A percentile compares a stretch with the other conserved stretches of the same genome.
Conservation (phyloP, 2,113 vertebrate species). For the Hyperopisus bebe region DNA sequence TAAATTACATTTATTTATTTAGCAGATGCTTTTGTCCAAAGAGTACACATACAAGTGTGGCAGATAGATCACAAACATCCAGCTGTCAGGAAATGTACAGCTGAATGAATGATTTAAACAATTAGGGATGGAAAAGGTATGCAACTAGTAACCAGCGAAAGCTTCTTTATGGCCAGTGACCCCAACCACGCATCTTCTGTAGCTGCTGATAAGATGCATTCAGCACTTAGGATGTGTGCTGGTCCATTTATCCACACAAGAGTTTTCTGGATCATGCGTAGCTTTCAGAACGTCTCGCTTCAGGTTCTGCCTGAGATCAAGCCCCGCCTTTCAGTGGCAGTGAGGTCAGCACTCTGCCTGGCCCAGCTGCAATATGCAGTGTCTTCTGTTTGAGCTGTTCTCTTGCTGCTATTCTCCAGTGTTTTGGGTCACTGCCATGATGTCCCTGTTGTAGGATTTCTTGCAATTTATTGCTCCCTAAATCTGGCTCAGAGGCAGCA, state of each 20-base stretch:
- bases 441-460: not conserved
- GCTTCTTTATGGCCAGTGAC: not conserved
- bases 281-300: not conserved
- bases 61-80: not conserved
- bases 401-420: not conserved
- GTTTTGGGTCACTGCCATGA: not conserved
- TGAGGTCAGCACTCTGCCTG: not conserved
- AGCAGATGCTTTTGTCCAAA: not conserved
- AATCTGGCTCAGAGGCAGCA: not conserved
- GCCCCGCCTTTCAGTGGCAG: not conserved
- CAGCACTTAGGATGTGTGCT: not conserved
- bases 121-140: not conserved
- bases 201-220: not conserved
- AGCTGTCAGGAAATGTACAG: not conserved
- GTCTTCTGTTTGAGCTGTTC: not conserved
- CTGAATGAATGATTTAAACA: not conserved
- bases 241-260: not conserved
- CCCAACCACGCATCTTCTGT: not conserved
- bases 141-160: not conserved
- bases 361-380: not conserved
- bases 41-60: not conserved
- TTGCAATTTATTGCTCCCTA: not conserved
- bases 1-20: not conserved
- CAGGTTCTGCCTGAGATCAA: not conserved
- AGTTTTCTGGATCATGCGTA: not conserved